These are phyloP conservation scores for Xanthia togata DNA, from an alignment of 2,888 invertebrate species.

Conservation along the genomic window DNA sequence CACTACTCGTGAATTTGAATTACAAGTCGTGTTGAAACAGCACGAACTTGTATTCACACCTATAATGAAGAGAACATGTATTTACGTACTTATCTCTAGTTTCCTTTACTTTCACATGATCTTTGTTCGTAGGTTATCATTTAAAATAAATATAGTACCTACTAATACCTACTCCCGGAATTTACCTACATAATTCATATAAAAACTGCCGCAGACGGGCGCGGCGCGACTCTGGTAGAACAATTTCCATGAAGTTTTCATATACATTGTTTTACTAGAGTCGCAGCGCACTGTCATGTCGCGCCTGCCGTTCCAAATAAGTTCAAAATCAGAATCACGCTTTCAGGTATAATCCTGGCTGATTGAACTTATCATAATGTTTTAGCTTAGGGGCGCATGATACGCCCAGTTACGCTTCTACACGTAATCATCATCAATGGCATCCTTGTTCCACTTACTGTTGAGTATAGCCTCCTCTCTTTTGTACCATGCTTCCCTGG, in stretches of 20 bases:
- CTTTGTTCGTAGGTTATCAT: background rate
- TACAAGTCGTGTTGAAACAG: constrained; percentile 42
- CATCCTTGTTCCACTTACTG: background rate
- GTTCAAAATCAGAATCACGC: background rate
- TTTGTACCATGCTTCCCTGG: background rate
- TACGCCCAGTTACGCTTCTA: background rate
- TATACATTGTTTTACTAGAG: too few relatives aligned
- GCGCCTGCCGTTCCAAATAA: background rate
- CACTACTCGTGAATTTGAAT: constrained; percentile 19
- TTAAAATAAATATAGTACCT: background rate
- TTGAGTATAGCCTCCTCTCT: background rate
- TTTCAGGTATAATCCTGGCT: background rate
- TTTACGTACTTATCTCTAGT: constrained; percentile 22
- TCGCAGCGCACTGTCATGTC: too few relatives aligned
- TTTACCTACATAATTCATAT: background rate
- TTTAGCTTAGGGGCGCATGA: background rate
- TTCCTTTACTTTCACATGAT: constrained; percentile 43
- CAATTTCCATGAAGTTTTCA: background rate
- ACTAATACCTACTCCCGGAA: too few relatives aligned
- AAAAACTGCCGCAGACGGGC: background rate
- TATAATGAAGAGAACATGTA: constrained; percentile 34
- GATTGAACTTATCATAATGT: background rate
- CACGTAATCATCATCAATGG: background rate
- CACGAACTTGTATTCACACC: constrained; percentile 54
- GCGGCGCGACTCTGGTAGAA: background rate